Percentiles rank a stretch among this genome's conserved stretches.
Conservation (phyloP, 2,113 vertebrate genomes). For the Prochilodus magdalenae region DNA sequence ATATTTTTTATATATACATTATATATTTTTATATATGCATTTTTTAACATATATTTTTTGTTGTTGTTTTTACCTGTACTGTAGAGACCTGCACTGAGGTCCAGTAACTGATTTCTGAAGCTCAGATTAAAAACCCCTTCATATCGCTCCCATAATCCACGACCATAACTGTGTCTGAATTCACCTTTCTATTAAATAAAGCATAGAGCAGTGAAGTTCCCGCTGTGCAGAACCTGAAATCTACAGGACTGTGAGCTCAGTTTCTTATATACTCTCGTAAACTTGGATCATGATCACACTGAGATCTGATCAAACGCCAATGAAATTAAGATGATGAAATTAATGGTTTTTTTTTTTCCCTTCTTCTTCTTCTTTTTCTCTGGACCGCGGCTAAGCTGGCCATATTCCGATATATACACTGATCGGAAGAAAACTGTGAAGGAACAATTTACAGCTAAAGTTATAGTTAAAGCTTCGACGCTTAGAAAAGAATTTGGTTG, state of each 20-base stretch:
- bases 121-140: too few species aligned
- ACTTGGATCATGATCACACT: conserved; percentile 31
- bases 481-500: background rate
- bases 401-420: too few species aligned
- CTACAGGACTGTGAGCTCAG: conserved; percentile 26
- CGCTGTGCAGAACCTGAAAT: conserved; percentile 39
- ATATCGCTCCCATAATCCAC: background rate
- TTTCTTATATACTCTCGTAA: conserved; percentile 44
- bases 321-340: conserved; percentile 47
- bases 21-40: too few species aligned
- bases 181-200: conserved; percentile 31
- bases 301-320: conserved; percentile 42
- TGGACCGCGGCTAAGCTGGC: background rate
- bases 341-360: conserved; percentile 43
- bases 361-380: too few species aligned
- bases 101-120: too few species aligned
- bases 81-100: too few species aligned
- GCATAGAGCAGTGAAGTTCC: background rate
- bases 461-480: background rate
- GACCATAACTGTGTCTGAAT: background rate
- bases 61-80: background rate
- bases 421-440: too few species aligned
- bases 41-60: background rate
- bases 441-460: background rate
- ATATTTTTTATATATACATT: too few species aligned